phyloP scores from a whole-genome alignment of 2,888 invertebrate genomes.

The Schizotus pectinicornis region DNA sequence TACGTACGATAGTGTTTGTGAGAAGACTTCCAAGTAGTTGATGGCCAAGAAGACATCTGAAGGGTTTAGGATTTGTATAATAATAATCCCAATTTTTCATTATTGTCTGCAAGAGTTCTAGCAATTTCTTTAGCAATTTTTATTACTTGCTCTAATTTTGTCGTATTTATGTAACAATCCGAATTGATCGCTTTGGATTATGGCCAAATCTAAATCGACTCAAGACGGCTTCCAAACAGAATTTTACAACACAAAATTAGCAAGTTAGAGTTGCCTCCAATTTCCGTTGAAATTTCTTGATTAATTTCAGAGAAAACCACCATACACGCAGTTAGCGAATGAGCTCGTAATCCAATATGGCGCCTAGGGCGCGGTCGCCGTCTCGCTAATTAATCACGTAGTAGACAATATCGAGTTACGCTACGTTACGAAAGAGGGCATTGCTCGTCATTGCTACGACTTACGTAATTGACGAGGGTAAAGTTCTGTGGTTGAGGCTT shows the following conservation, averaged over 20 bases:
- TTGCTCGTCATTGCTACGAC: not conserved
- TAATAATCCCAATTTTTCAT: not conserved
- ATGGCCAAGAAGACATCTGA: slow-evolving; percentile 10
- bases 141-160: slow-evolving; percentile 26
- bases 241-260: slow-evolving; percentile 22
- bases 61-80: slow-evolving; percentile 20
- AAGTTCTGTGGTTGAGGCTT: too few relatives aligned
- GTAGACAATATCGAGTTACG: slow-evolving; percentile 11
- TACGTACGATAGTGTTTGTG: slow-evolving; percentile 30
- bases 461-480: not conserved
- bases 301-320: slow-evolving; percentile 28
- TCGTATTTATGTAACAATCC: not conserved
- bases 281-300: slow-evolving; percentile 26
- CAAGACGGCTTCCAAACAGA: not conserved
- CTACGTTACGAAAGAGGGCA: slow-evolving; percentile 20
- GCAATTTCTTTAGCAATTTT: not conserved
- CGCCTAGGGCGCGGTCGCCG: slow-evolving; percentile 33
- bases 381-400: slow-evolving; percentile 24
- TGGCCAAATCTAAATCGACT: slow-evolving; percentile 25
- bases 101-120: slow-evolving; percentile 7
- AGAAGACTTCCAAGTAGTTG: not conserved
- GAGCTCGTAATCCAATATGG: slow-evolving; percentile 27
- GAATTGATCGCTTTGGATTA: slow-evolving; percentile 17
- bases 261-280: slow-evolving; percentile 18
- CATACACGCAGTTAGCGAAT: not conserved